Base-by-base conservation (phyloP, 2,797 vertebrate species). In the Eospalax fontanierii region DNA sequence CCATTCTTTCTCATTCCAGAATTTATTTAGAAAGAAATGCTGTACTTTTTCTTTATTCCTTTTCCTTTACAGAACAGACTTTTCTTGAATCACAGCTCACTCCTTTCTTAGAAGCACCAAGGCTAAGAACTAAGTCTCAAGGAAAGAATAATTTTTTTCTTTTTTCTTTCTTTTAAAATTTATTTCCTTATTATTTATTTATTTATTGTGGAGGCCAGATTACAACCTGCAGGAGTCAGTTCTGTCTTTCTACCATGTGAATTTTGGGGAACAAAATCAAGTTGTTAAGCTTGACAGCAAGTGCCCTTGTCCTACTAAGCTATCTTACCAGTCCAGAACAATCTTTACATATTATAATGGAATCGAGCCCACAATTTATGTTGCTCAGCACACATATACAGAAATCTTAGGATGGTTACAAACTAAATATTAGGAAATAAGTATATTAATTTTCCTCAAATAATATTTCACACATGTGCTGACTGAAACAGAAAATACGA, bases 401-500 rank as follows among this genome's bases (percentile, higher is more conserved):
- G 61, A 94, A 95, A 22, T 21, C 40, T 90, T 86, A 66, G 15
- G 15, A 75, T 70, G 43, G 86, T 1, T 43, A 83, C 26, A 61
- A 95, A 88, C 0, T 71, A 82, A 11, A 91, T 57, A 78, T 70
- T 91, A 85, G 63, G 14, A 94, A 85, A 35, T 46, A 85, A 86
- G 18, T 40, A 66, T 0, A 28, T 33, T 78, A 82, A 57, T 88
- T 43, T 24, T 88, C 54, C 35, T n/a, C 35, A 59, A 76, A 75
- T 16, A 66, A 1, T 66, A 54, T 78, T 3, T 80, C 28, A 96
- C 33, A 93, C 30, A 40, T 78, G 1, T 19, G 54, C 4, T 66
- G 10, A 16, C n/a, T 26, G 33, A 83, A 96, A 79, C 5, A 61
- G 68, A 43, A 94, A 15, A 93, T 46, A 18, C 40, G 54, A 12